Percentiles rank a stretch among this genome's conserved stretches.
Evolutionary conservation across 2,797 vertebrate species (phyloP).

Genomic region (Lacerta bilineata): DNA sequence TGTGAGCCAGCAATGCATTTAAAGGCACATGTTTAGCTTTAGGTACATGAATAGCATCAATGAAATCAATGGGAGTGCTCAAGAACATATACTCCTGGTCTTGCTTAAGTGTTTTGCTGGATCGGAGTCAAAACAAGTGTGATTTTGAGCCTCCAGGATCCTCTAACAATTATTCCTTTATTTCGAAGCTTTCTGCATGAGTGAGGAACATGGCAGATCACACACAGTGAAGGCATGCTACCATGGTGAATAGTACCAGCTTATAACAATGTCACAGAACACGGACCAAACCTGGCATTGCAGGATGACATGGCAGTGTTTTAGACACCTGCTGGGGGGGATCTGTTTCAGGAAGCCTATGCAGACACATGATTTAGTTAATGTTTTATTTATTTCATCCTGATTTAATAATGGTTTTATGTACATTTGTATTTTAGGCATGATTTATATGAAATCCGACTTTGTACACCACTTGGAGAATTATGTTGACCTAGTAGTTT

Average conservation of each 20-base stretch:
- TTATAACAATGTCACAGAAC: background rate
- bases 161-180: conserved; percentile 27
- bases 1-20: conserved; percentile 30
- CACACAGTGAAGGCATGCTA: background rate
- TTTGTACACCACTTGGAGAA: no score
- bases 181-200: background rate
- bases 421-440: no score
- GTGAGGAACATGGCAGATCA: background rate
- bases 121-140: conserved; percentile 25
- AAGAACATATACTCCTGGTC: conserved; percentile 1
- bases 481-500: no score
- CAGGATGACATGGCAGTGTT: background rate
- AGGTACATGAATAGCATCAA: conserved; percentile 23
- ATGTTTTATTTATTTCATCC: no score
- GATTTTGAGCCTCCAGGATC: conserved; percentile 21
- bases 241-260: background rate
- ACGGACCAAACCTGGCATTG: no score
- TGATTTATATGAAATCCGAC: no score
- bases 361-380: no score
- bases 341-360: no score
- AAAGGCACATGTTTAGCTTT: conserved; percentile 34
- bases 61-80: conserved; percentile 23
- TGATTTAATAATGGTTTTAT: no score
- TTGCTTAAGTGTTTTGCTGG: conserved; percentile 32
- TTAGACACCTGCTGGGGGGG: no score